phyloP scores from a whole-genome alignment of 1,140 invertebrate genomes.

The Melipona quadrifasciata region DNA sequence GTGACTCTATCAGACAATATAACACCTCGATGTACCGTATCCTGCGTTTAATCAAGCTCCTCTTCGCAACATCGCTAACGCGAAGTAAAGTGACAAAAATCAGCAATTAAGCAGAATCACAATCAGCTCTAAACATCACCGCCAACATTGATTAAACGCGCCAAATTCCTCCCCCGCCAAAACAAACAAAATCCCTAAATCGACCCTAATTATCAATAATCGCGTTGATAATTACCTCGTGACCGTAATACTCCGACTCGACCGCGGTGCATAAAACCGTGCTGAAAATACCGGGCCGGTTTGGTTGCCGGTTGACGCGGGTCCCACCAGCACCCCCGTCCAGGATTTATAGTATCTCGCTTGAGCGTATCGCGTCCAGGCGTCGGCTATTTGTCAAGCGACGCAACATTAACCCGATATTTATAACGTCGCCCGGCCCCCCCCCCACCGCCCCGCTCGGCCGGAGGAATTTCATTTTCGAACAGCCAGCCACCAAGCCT shows the following conservation, averaged over 20 bases:
- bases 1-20: too few relatives aligned
- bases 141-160: not conserved
- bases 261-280: not conserved
- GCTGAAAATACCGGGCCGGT: not conserved
- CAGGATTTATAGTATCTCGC: constrained; percentile 13
- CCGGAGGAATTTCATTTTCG: constrained; percentile 43
- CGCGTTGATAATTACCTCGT: too few relatives aligned
- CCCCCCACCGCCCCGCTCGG: not conserved
- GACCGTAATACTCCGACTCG: too few relatives aligned
- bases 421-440: not conserved
- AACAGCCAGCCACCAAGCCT: not conserved
- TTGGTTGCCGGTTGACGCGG: too few relatives aligned
- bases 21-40: not conserved
- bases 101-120: not conserved
- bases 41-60: not conserved
- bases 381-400: constrained; percentile 20
- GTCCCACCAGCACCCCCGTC: not conserved
- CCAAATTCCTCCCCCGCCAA: not conserved
- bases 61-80: not conserved
- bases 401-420: constrained; percentile 30
- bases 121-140: too few relatives aligned
- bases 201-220: too few relatives aligned
- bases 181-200: too few relatives aligned
- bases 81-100: not conserved
- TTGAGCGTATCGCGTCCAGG: constrained; percentile 1